These are phyloP conservation scores for Marcusenius ussheri DNA, from an alignment of 2,113 vertebrate species.

Conservation along the genomic window DNA sequence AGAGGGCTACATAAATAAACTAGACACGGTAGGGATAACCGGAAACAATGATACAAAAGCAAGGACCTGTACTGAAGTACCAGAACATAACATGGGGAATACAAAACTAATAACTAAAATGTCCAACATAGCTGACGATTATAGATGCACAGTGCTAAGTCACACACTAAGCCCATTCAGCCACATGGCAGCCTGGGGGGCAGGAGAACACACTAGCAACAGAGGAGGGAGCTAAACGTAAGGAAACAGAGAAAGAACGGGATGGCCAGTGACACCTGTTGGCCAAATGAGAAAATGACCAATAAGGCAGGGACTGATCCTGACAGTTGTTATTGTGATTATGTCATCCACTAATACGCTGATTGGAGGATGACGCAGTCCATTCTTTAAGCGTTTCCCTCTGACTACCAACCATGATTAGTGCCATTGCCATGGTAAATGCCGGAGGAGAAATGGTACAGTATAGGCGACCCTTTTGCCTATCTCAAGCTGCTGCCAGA, in stretches of 20 bases:
- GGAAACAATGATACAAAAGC: neutral
- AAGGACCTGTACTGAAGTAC: neutral
- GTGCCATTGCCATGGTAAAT: conserved; percentile 13
- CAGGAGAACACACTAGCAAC: neutral
- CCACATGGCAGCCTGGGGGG: neutral
- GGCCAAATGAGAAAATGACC: neutral
- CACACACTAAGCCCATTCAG: neutral
- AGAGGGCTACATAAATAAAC: neutral
- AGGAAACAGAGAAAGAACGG: neutral
- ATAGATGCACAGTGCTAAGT: neutral
- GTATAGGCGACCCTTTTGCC: neutral
- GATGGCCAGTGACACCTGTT: neutral
- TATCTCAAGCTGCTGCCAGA: conserved; percentile 2
- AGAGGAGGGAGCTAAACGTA: neutral
- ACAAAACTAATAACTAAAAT: neutral
- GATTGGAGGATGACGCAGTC: neutral
- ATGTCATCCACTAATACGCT: conserved; percentile 17
- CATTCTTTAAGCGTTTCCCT: neutral
- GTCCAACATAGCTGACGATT: neutral
- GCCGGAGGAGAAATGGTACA: conserved; percentile 12
- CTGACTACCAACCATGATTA: conserved; percentile 21
- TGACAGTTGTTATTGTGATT: neutral
- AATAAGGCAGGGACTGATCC: neutral
- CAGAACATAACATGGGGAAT: neutral
- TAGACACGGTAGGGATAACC: neutral